Percentiles rank a stretch among this genome's conserved stretches.
phyloP scores from a whole-genome alignment of 2,888 invertebrate genomes.

The Callinectes sapidus region DNA sequence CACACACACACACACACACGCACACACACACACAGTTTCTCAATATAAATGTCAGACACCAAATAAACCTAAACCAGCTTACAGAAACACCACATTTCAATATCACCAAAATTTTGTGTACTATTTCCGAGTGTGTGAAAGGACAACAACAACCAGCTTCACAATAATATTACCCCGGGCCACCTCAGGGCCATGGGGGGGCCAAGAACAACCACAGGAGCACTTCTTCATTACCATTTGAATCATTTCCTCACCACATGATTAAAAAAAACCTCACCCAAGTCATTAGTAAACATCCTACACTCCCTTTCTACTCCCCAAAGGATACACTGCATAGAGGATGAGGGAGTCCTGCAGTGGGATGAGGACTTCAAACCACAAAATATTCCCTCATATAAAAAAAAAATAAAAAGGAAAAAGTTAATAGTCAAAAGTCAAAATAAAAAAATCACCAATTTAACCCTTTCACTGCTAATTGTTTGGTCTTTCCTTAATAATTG shows the following conservation, averaged over 20 bases:
- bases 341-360: not conserved
- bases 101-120: conserved; percentile 32
- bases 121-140: not conserved
- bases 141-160: not conserved
- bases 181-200: not conserved
- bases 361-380: not conserved
- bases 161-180: not conserved
- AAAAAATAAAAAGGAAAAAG: too few species aligned
- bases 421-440: too few species aligned
- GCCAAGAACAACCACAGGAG: not conserved
- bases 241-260: not conserved
- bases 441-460: too few species aligned
- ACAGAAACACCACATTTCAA: not conserved
- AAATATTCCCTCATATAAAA: too few species aligned
- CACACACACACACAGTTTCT: not conserved
- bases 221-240: not conserved
- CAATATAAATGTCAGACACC: not conserved
- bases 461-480: too few species aligned
- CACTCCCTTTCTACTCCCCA: not conserved
- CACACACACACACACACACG: conserved; percentile 29
- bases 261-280: not conserved
- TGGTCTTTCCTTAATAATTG: too few species aligned
- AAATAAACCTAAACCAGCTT: not conserved
- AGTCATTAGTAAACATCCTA: not conserved
- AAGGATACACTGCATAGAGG: not conserved